Evolutionary conservation across 2,888 invertebrate species (phyloP).

Genomic region (Gasteruption jaculator): DNA sequence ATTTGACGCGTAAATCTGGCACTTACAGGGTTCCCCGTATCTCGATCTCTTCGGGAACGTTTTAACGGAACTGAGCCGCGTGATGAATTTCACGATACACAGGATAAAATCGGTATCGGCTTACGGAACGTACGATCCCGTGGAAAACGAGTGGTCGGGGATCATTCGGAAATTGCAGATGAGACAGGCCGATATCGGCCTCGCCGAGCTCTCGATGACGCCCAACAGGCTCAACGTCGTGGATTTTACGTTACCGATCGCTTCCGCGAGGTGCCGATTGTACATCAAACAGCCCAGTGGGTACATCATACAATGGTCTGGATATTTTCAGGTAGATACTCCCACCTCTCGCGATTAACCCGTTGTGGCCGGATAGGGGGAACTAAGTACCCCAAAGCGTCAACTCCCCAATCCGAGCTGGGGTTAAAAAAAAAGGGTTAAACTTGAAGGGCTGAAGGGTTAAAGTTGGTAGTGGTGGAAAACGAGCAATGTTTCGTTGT

Average conservation of each 20-base stretch:
- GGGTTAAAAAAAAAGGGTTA: no score
- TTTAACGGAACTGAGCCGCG: constrained; percentile 28
- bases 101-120: constrained; percentile 9
- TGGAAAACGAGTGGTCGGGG: constrained; percentile 32
- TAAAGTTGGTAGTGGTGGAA: no score
- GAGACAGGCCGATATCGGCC: constrained; percentile 31
- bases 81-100: constrained; percentile 34
- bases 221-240: constrained; percentile 26
- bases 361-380: no score
- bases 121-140: constrained; percentile 29
- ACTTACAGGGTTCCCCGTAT: no score
- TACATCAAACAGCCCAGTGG: constrained; percentile 29
- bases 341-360: no score
- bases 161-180: constrained; percentile 29
- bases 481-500: no score
- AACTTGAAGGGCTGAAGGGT: no score
- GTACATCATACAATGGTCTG: constrained; percentile 31
- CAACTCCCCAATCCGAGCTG: no score
- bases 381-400: no score
- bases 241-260: constrained; percentile 38
- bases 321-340: constrained; percentile 40
- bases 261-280: constrained; percentile 26
- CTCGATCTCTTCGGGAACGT: constrained; percentile 31
- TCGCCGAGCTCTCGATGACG: constrained; percentile 34
- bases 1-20: no score